These are phyloP conservation scores for Lanistes nyassanus DNA, from an alignment of 1,140 invertebrate species.

Conservation along the genomic window DNA sequence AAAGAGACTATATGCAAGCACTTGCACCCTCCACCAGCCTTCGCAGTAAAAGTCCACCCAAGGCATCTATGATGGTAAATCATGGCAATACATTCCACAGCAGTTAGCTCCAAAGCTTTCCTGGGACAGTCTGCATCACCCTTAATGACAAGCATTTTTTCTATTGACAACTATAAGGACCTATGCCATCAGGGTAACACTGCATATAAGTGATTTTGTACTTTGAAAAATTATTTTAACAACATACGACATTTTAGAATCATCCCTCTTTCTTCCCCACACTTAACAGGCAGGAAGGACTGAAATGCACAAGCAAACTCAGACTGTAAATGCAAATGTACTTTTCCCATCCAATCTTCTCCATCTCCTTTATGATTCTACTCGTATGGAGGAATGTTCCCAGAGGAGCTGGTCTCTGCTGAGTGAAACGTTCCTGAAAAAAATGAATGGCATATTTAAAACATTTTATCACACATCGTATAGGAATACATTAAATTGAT, in stretches of 20 bases:
- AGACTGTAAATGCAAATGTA: too few species aligned
- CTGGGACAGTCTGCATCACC: too few species aligned
- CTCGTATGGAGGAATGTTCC: neutral
- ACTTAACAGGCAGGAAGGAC: neutral
- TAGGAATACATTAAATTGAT: too few species aligned
- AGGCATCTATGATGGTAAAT: too few species aligned
- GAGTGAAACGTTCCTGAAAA: conserved; percentile 8
- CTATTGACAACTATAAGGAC: neutral
- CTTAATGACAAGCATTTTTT: too few species aligned
- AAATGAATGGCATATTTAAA: neutral
- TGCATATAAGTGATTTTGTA: neutral
- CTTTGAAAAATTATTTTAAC: neutral
- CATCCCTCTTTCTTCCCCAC: neutral
- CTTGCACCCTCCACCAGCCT: too few species aligned
- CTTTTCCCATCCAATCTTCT: conserved; percentile 26
- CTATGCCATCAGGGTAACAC: neutral
- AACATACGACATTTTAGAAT: neutral
- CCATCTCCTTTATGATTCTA: conserved; percentile 23
- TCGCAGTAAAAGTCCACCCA: too few species aligned
- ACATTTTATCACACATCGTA: neutral
- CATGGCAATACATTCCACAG: too few species aligned
- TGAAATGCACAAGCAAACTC: conserved; percentile 3
- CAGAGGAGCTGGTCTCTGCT: neutral
- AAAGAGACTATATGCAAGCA: too few species aligned
- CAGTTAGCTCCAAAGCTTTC: too few species aligned